Base-by-base conservation (phyloP, 2,888 invertebrate species). In the Parnassius glacialis region DNA sequence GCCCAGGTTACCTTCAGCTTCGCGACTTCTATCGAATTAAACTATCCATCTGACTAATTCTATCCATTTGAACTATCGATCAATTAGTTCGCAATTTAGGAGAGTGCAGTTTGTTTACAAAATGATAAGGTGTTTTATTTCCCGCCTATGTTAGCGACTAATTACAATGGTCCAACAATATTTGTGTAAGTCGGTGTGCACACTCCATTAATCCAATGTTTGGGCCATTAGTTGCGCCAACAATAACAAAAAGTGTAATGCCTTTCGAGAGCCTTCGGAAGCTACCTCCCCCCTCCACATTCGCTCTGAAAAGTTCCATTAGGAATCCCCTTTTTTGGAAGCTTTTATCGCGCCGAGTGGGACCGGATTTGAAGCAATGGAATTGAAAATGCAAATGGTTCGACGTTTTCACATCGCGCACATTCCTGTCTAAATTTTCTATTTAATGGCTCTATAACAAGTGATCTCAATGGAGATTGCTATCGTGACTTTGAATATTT, bases 261-360 rank as follows among this genome's bases (percentile, higher is more conserved):
- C 59, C 54, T 59, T 43, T 61, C 52, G 52, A 61, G 52, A 52
- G 41, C 52, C 54, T 20, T 13, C 43, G 20, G 2, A 16, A 12
- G 48, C 7, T n/a, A 44, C 61, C 50, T 44, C 20, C 47, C 51
- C 25, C 13, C 25, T 43, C 41, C 47, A 52, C 61, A 25, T 61
- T 52, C 42, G 57, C 56, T 59, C 48, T 61, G 57, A 52, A 61
- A 61, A 61, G 61, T 47, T 61, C 61, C 61, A 61, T 61, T 61
- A 61, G 61, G 47, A 47, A 48, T 47, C n/a, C 25, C 52, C 56
- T 61, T 61, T 61, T 61, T 61, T 57, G 61, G 61, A 57, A 43
- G 61, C 52, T 47, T 52, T 61, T 47, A 47, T 50, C 43, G 52
- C n/a, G 52, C 57, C n/a, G 50, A 60, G 44, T 55, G 50, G 52